phyloP scores from a whole-genome alignment of 2,888 invertebrate genomes.

The Xylota sylvarum region DNA sequence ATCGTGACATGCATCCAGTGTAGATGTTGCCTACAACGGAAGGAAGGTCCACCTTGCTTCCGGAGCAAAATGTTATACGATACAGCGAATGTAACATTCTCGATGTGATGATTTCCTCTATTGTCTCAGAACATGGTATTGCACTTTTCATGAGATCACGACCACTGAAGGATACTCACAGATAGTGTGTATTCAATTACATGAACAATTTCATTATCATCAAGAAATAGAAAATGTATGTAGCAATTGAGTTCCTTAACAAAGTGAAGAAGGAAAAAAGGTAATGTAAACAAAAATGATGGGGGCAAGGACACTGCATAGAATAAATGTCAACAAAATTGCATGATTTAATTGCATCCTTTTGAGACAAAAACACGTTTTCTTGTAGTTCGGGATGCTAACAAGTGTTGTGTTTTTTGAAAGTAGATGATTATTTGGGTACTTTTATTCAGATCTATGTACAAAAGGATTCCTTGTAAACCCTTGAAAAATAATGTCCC shows the following conservation, averaged over 20 bases:
- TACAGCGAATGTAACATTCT: conserved; percentile 5
- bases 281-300: conserved; percentile 19
- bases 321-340: conserved; percentile 25
- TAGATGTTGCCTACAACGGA: background rate
- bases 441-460: too few species aligned
- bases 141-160: conserved; percentile 27
- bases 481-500: too few species aligned
- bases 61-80: conserved; percentile 7
- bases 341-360: conserved; percentile 22
- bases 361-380: background rate
- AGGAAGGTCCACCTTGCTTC: conserved; percentile 25
- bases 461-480: too few species aligned
- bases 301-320: background rate
- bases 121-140: conserved; percentile 45
- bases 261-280: background rate
- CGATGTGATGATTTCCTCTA: conserved; percentile 32
- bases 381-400: background rate
- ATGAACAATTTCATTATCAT: conserved; percentile 46
- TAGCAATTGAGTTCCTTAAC: conserved; percentile 2
- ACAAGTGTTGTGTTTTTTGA: background rate
- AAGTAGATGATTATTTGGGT: too few species aligned
- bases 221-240: conserved; percentile 4
- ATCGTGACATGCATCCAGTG: conserved; percentile 46
- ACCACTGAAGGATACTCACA: conserved; percentile 1
- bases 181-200: conserved; percentile 43